Base-by-base conservation (phyloP, 2,113 vertebrate species). In the Microcebus ravelobensis region DNA sequence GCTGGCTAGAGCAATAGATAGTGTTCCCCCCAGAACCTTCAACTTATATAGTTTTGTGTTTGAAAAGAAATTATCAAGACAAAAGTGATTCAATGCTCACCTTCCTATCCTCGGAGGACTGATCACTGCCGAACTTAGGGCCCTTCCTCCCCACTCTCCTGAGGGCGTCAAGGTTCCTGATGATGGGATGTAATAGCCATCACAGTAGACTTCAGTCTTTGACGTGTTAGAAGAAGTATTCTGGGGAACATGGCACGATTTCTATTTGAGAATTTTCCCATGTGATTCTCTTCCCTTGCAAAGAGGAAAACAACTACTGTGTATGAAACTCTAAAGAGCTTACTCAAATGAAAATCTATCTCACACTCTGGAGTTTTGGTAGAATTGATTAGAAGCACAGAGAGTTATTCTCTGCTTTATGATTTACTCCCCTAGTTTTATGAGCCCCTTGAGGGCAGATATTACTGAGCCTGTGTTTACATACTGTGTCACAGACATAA, bases 391-490 rank as follows among this genome's bases (percentile, higher is more conserved):
- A 45, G 57, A 76, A 70, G 42, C 6, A 34, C 8, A 87, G 39
- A 92, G 81, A 48, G 42, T 17, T 48, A 34, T 59, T 77, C 14
- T 71, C 10, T 73, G 23, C 13, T 48, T 82, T 23, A 2, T 65
- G 34, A 65, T 76, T 52, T 87, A 34, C 13, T 90, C 25, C 15
- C 25, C 48, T 45, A n/a, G 3, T 59, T 79, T 17, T 20, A 17
- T 79, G n/a, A 91, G 31, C 10, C 87, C 8, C 73, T 71, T 8
- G 31, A 92, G 52, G 36, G 39, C 39, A 81, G 39, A 94, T 74
- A 74, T 94, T 71, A 90, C 52, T 57, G 55, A 21, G 55, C 55
- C 55, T 57, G 55, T 21, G 31, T 90, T 92, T 92, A 68, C 2
- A 50, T 23, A 27, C 17, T 90, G 11, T 83, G 50, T n/a, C 45